Evolutionary conservation across 64 coral and sea anemone genomes (phyloP).

Genomic region (Platygyra sinensis): DNA sequence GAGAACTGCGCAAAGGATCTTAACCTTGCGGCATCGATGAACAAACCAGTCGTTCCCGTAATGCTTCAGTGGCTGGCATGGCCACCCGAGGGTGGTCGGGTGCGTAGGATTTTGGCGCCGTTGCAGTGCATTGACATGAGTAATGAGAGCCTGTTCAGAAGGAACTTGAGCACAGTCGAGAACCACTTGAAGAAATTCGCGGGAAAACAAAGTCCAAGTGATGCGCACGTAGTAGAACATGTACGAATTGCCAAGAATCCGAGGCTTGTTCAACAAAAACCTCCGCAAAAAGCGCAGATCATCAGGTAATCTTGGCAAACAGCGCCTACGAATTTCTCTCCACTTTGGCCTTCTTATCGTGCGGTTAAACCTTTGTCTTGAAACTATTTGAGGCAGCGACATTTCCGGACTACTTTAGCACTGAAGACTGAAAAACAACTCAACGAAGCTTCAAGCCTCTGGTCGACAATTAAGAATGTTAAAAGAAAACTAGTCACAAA

Average conservation of each 20-base stretch:
- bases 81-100: slow-evolving; percentile 83
- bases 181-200: slow-evolving; percentile 50
- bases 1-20: slow-evolving; percentile 91
- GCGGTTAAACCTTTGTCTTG: too few relatives aligned
- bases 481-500: too few relatives aligned
- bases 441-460: too few relatives aligned
- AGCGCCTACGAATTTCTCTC: neutral
- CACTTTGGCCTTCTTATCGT: neutral
- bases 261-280: neutral
- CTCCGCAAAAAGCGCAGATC: neutral
- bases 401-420: too few relatives aligned
- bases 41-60: slow-evolving; percentile 85
- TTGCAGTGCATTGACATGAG: slow-evolving; percentile 86
- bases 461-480: too few relatives aligned
- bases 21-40: slow-evolving; percentile 66
- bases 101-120: slow-evolving; percentile 72
- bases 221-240: neutral
- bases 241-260: neutral
- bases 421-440: too few relatives aligned
- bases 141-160: slow-evolving; percentile 79
- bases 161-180: slow-evolving; percentile 64
- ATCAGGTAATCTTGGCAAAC: neutral
- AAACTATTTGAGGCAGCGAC: too few relatives aligned
- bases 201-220: slow-evolving; percentile 4
- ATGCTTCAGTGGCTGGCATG: slow-evolving; percentile 89